Evolutionary conservation across 2,888 invertebrate genomes (phyloP), one percentile per base, ranked within the genome.

Genomic region (Drosophila subquinaria): DNA sequence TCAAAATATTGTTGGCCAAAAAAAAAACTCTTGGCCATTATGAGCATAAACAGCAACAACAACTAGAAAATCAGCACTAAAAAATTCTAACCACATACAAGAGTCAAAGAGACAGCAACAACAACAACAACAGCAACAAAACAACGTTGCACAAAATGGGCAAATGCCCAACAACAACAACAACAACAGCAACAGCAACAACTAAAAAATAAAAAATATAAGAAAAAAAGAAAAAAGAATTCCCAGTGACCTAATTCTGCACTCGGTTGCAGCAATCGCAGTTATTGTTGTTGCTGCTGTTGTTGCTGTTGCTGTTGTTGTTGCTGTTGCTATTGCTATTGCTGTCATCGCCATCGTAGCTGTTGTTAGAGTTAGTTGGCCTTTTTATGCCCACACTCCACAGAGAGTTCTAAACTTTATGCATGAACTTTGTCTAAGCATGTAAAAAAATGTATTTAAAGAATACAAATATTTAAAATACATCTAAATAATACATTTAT

Each of bases 161-260:
- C 68, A 76, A 73, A 69, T 71, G 65, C 72, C 71, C 72, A 79
- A 57, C 59, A 74, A 56, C 59, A 60, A 51, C 64, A 68, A 50
- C 61, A 55, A 59, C 59, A 60, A 51, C 64, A 68, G 45, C 61
- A 55, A 60, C 8, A 30, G 30, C 27, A 64, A 67, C 47, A 42
- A n/a, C 35, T 23, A 51, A 47, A 45, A 20, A 33, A 36, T 27
- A 38, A 35, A 9, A 17, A 57, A 64, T 66, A 48, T 63, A 75
- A 50, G 36, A 48, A 66, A 75, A 50, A 36, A 55, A 40, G 35
- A 56, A 68, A 81, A 81, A 82, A 88, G 76, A 88, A 86, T 86
- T 88, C 88, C 85, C 85, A 85, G 85, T 86, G 85, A 86, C 85
- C 85, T 66, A 88, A 88, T 86, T 86, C 79, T 88, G 80, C 68